Percentiles rank a stretch among this genome's conserved stretches.
phyloP scores from a whole-genome alignment of 2,113 vertebrate species.

The Puma concolor region DNA sequence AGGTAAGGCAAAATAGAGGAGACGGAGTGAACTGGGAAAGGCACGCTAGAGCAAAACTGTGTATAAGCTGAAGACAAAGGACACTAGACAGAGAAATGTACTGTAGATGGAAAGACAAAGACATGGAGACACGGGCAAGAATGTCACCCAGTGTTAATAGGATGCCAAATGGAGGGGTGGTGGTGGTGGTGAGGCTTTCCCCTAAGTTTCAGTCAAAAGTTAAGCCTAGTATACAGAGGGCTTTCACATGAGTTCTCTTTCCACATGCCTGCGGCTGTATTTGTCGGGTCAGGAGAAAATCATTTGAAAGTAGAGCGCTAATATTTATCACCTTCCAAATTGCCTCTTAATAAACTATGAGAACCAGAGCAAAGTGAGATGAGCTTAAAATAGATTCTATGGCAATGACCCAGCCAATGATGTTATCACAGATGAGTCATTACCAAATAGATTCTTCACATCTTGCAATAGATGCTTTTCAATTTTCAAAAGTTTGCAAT shows the following conservation, averaged over 20 bases:
- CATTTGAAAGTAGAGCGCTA: not conserved
- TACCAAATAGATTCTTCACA: not conserved
- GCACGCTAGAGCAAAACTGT: not conserved
- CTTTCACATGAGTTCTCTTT: not conserved
- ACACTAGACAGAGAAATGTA: not conserved
- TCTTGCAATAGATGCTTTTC: not conserved
- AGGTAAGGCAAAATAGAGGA: not conserved
- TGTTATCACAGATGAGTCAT: slow-evolving; percentile 11
- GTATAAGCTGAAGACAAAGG: not conserved
- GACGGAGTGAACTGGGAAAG: not conserved
- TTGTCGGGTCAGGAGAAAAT: not conserved
- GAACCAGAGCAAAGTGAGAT: not conserved
- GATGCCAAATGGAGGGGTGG: not conserved
- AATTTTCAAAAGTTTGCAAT: not conserved
- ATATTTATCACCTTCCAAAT: not conserved
- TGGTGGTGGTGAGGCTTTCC: not conserved
- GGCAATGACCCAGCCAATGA: not conserved
- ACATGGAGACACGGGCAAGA: not conserved
- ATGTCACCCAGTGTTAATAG: not conserved
- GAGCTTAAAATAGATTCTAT: not conserved
- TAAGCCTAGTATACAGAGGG: not conserved
- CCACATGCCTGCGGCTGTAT: not conserved
- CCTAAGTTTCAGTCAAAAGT: not conserved
- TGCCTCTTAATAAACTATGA: not conserved
- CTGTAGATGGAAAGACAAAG: not conserved